phyloP scores from a whole-genome alignment of 2,797 vertebrate species.

The Crypturellus tataupa region DNA sequence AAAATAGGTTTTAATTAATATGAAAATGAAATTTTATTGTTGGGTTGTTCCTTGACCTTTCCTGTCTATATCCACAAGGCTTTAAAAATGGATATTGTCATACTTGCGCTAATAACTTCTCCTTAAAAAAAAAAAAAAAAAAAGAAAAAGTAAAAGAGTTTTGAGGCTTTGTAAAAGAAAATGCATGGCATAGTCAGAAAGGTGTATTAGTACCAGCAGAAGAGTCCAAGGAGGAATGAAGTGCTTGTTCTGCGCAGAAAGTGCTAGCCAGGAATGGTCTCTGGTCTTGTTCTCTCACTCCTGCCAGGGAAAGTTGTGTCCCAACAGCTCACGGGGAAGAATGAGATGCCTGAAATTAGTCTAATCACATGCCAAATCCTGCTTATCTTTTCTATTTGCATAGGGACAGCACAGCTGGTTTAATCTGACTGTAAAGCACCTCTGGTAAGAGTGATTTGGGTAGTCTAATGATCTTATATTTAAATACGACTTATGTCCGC shows the following conservation, averaged over 20 bases:
- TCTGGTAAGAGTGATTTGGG: slow-evolving; percentile 51
- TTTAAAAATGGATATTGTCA: background rate
- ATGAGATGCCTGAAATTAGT: slow-evolving; percentile 27
- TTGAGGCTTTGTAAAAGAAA: background rate
- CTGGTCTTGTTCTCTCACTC: background rate
- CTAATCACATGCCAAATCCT: slow-evolving; percentile 42
- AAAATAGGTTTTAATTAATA: background rate
- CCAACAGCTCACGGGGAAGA: background rate
- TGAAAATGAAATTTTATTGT: background rate
- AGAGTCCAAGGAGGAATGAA: background rate
- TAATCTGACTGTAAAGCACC: slow-evolving; percentile 53
- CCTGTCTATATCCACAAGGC: background rate
- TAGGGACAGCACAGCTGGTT: slow-evolving; percentile 17
- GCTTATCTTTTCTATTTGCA: slow-evolving; percentile 59
- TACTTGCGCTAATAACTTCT: background rate
- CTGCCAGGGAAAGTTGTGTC: background rate
- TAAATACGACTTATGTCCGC: slow-evolving; percentile 11
- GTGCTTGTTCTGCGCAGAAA: background rate
- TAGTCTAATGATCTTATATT: slow-evolving; percentile 55
- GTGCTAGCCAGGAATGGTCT: background rate
- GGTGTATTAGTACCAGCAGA: background rate
- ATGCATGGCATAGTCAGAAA: background rate
- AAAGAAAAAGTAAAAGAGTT: background rate
- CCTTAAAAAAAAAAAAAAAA: background rate
- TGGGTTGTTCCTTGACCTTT: background rate